phyloP scores from a whole-genome alignment of 2,113 vertebrate species.

The Pteropus alecto region DNA sequence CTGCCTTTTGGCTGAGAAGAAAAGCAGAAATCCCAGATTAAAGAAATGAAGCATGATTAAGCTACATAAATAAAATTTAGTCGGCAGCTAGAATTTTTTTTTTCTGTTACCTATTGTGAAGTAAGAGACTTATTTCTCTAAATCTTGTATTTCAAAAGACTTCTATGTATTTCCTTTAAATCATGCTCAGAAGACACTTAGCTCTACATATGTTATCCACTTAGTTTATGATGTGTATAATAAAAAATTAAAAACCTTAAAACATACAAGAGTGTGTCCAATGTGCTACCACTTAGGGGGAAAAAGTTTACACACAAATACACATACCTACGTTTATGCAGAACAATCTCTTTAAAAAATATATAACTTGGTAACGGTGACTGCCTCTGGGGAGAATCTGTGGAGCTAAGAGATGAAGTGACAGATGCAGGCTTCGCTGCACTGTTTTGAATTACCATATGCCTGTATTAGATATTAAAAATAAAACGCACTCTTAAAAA shows the following conservation, averaged over 20 bases:
- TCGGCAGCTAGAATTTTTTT: background rate
- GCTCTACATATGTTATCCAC: background rate
- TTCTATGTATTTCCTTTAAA: background rate
- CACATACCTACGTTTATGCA: background rate
- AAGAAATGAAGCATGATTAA: background rate
- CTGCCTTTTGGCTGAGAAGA: background rate
- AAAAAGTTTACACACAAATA: background rate
- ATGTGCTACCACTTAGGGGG: background rate
- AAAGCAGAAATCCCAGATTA: background rate
- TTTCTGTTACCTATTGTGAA: background rate
- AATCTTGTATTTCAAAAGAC: conserved; percentile 3
- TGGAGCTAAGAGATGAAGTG: background rate
- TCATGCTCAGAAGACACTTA: background rate
- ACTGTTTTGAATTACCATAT: background rate
- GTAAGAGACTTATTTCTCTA: background rate
- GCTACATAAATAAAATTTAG: background rate
- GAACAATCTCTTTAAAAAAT: background rate
- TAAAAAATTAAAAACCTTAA: background rate
- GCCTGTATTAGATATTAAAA: background rate
- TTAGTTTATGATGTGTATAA: background rate
- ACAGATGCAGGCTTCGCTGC: background rate
- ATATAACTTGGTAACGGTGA: background rate
- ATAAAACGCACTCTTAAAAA: background rate
- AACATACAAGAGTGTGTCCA: background rate
- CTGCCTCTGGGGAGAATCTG: background rate